phyloP scores from a whole-genome alignment of 2,888 invertebrate species.

The Perizoma flavofasciatum region DNA sequence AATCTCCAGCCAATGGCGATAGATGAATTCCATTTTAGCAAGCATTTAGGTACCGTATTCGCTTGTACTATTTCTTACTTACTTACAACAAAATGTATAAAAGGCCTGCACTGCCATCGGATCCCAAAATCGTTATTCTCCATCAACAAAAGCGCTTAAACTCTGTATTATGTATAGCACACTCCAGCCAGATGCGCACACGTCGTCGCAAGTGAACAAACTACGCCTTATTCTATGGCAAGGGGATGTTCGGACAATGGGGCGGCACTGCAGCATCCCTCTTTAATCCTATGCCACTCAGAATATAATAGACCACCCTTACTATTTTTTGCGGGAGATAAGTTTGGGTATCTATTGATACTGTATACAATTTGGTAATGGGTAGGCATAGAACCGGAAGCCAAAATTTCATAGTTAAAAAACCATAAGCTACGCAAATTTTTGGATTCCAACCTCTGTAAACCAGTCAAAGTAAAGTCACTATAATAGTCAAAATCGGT shows the following conservation, averaged over 20 bases:
- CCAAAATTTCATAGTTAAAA: too few species aligned
- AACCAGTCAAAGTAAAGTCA: too few species aligned
- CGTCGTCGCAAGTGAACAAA: slow-evolving; percentile 6
- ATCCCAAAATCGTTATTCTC: background rate
- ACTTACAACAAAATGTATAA: too few species aligned
- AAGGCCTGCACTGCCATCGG: too few species aligned
- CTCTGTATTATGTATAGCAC: slow-evolving; percentile 7
- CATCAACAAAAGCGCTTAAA: slow-evolving; percentile 1
- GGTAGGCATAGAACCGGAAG: slow-evolving; percentile 12
- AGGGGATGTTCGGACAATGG: slow-evolving; percentile 43
- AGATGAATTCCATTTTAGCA: too few species aligned
- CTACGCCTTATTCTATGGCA: slow-evolving; percentile 9
- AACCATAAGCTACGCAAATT: too few species aligned
- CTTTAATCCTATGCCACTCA: slow-evolving; percentile 33
- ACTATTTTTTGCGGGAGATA: slow-evolving; percentile 14
- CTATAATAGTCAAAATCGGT: too few species aligned
- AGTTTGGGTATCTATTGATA: slow-evolving; percentile 13
- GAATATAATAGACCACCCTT: slow-evolving; percentile 39
- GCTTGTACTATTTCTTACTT: too few species aligned
- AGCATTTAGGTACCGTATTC: too few species aligned
- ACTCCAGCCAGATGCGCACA: slow-evolving; percentile 10
- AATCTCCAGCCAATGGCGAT: too few species aligned
- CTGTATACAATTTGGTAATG: slow-evolving; percentile 23
- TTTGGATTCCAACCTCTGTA: too few species aligned
- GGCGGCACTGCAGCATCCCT: slow-evolving; percentile 44